These are phyloP conservation scores for Elysia crispata DNA, from an alignment of 2,888 invertebrate genomes.

Conservation along the genomic window DNA sequence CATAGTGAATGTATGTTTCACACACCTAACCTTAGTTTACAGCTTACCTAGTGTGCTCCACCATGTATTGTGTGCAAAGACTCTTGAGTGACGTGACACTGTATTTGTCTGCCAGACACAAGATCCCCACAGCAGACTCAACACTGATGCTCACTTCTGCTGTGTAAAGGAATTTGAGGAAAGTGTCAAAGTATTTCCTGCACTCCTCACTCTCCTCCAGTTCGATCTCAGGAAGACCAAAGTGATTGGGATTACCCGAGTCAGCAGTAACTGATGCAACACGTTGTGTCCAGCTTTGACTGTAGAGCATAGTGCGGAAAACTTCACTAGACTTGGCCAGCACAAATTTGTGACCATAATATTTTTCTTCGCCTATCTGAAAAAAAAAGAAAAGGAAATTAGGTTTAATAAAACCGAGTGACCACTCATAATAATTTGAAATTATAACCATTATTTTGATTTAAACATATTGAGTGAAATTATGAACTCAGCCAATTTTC, in stretches of 20 bases:
- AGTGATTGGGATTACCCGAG: background rate
- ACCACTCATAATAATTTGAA: too few species aligned
- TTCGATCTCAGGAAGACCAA: slow-evolving; percentile 65
- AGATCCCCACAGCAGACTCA: slow-evolving; percentile 74
- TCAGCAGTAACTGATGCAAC: too few species aligned
- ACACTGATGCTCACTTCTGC: slow-evolving; percentile 73
- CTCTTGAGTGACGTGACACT: slow-evolving; percentile 74
- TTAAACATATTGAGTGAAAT: too few species aligned
- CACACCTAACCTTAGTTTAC: slow-evolving; percentile 47
- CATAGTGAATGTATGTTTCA: background rate
- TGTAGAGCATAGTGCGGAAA: slow-evolving; percentile 76
- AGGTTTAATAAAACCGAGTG: background rate
- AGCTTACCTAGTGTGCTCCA: slow-evolving; percentile 68
- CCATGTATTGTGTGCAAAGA: slow-evolving; percentile 75
- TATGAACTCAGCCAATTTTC: too few species aligned
- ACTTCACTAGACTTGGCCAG: slow-evolving; percentile 77
- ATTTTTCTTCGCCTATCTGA: slow-evolving; percentile 66
- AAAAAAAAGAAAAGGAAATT: background rate
- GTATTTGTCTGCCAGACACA: slow-evolving; percentile 77
- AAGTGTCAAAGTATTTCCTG: slow-evolving; percentile 73
- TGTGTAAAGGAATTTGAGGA: slow-evolving; percentile 76
- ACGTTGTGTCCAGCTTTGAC: slow-evolving; percentile 68
- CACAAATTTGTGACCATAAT: slow-evolving; percentile 75
- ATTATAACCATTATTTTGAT: too few species aligned
- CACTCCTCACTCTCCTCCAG: slow-evolving; percentile 75